Base-by-base conservation (phyloP, 2,888 invertebrate species). In the Sacculina carcini region DNA sequence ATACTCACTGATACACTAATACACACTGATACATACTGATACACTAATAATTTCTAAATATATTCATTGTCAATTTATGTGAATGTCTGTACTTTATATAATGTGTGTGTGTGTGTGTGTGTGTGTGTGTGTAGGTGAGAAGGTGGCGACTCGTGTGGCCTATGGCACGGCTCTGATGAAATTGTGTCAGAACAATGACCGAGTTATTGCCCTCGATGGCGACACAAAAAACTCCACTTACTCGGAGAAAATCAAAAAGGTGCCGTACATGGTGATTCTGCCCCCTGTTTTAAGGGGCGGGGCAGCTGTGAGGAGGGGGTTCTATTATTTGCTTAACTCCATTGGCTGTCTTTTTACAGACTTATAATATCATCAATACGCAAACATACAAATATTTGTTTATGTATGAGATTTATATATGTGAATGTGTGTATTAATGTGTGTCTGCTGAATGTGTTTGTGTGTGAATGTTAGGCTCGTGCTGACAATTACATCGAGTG, bases 151-250 rank as follows among this genome's bases (percentile, higher is more conserved):
- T 0, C 73, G 98, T 51, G 69, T 79, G 46, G 94, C 98, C 0
- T 99, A 98, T 67, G 98, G 98, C 5, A 81, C 77, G 19, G 96
- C 85, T 2, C 69, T 98, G 53, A 82, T 80, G 56, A 98, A 96
- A 69, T 73, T 98, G 38, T 78, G 76, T 2, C 66, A 72, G 51
- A 69, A 64, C 56, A 74, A 71, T 65, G 61, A 59, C 56, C 77
- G 89, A 53, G 87, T 98, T 21, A 78, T 98, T 60, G 92, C 89
- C 48, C 66, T 98, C 60, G 96, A 98, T 65, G 96, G 89, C 24
- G 98, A 98, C 66, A 94, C 92, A 58, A 98, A 96, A 69, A 98
- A 99, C 68, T 98, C 96, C 0, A 99, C 98, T 0, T 99, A 77
- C 69, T 82, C 96, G 16, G 87, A 89, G 28, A 42, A 42, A 9